Evolutionary conservation across 2,797 vertebrate genomes (phyloP), one percentile per base, ranked within the genome.

Genomic region (Acrossocheilus fasciatus): DNA sequence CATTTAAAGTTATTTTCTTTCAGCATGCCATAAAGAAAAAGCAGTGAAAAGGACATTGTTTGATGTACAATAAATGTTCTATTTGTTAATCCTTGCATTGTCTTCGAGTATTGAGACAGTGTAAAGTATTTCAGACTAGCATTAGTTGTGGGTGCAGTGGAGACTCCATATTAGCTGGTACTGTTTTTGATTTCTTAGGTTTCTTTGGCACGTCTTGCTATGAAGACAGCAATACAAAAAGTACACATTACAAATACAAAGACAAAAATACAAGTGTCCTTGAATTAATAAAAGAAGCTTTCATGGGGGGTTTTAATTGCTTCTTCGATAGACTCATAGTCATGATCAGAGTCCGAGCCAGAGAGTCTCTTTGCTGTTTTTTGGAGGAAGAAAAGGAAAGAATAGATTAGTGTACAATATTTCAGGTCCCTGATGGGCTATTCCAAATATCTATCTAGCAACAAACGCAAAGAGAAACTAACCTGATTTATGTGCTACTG

Each of bases 271-370:
- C 12, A 66, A n/a, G 18, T 54, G 45, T 80, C 23, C 12, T 34
- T 30, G 15, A 12, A n/a, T 39, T 82, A 93, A 87, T 91, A 94
- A 87, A 89, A 93, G 74, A 87, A 0, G 2, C 85, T 81, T 45
- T 94, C 93, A 36, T 94, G 88, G 6, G 88, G 82, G 5, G 20
- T 87, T 68, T 80, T 91, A 68, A 94, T 23, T 34, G 92, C 79
- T 0, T 87, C 94, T 0, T 93, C 82, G 26, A 97, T 4, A 2
- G 64, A 80, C 92, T 97, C 96, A 0, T 98, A 97, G 84, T 96
- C 95, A 0, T 97, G 95, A 86, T 93, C 92, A 52, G 89, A 86
- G 87, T 93, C 92, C 45, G 89, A 86, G 66, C 36, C 34, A 0
- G 59, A 64, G 1, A 41, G 26, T 23, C 0, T 47, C 2, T 17